phyloP scores from a whole-genome alignment of 1,140 invertebrate species.

The Dendrolimus kikuchii region DNA sequence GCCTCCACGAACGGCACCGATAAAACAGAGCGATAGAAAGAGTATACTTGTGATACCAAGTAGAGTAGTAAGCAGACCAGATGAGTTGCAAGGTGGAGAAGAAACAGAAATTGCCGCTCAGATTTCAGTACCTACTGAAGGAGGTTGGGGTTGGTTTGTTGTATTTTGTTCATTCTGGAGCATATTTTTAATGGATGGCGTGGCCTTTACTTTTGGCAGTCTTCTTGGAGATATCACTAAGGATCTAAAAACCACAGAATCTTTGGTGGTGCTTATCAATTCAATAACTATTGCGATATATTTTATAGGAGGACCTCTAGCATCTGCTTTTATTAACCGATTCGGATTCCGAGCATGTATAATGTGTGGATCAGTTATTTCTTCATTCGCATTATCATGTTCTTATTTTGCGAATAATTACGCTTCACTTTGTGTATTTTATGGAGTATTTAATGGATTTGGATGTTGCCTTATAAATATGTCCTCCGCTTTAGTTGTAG shows the following conservation, averaged over 20 bases:
- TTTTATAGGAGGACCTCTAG: conserved; percentile 79
- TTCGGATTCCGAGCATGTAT: conserved; percentile 82
- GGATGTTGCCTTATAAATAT: conserved; percentile 81
- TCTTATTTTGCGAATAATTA: conserved; percentile 49
- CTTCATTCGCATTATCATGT: conserved; percentile 41
- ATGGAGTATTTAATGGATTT: conserved; percentile 76
- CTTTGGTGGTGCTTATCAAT: conserved; percentile 46
- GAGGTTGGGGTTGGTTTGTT: conserved; percentile 59
- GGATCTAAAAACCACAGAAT: conserved; percentile 37
- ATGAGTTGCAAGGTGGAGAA: conserved; percentile 45
- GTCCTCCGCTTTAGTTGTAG: conserved; percentile 81
- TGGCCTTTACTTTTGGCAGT: conserved; percentile 54
- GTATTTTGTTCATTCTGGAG: conserved; percentile 38
- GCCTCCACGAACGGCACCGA: neutral
- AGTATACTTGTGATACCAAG: conserved; percentile 33
- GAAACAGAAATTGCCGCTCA: conserved; percentile 60
- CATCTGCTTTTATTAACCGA: conserved; percentile 80
- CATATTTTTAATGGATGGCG: conserved; percentile 50
- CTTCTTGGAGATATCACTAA: conserved; percentile 38
- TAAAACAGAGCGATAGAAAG: conserved; percentile 18
- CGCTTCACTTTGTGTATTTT: conserved; percentile 38
- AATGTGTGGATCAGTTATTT: conserved; percentile 74
- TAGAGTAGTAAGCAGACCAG: conserved; percentile 35
- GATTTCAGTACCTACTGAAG: conserved; percentile 52
- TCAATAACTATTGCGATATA: conserved; percentile 53